Conservation (phyloP, 2,113 vertebrate genomes). For the Varanus salvator region DNA sequence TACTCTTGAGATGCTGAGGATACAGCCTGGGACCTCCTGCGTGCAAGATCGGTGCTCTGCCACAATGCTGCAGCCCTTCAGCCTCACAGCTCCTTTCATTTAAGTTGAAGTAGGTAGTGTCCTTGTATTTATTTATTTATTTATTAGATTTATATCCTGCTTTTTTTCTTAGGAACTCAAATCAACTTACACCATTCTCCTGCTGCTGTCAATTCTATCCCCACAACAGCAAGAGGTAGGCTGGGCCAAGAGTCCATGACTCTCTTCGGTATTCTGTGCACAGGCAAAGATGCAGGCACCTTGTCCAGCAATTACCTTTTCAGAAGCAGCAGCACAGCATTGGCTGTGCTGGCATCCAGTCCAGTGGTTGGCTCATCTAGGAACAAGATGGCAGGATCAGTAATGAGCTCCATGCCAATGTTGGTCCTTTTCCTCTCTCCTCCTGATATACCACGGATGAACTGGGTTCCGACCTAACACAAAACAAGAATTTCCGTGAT, state of each 20-base stretch:
- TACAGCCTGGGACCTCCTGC: too few species aligned
- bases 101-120: not conserved
- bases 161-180: too few species aligned
- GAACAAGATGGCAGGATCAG: slow-evolving; percentile 89
- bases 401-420: slow-evolving; percentile 97
- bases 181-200: too few species aligned
- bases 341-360: slow-evolving; percentile 93
- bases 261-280: too few species aligned
- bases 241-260: too few species aligned
- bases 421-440: slow-evolving; percentile 94
- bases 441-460: slow-evolving; percentile 90
- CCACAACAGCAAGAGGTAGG: too few species aligned
- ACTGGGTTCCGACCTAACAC: slow-evolving; percentile 89
- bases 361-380: slow-evolving; percentile 96
- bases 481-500: not conserved
- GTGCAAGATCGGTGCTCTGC: too few species aligned
- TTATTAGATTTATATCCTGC: too few species aligned
- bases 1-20: too few species aligned
- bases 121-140: too few species aligned
- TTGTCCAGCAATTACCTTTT: slow-evolving; percentile 81
- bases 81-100: not conserved
- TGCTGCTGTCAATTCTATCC: too few species aligned
- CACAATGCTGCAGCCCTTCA: too few species aligned
- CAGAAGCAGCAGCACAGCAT: slow-evolving; percentile 89
- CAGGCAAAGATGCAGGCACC: not conserved